Evolutionary conservation across 2,113 vertebrate species (phyloP), one percentile per base, ranked within the genome.

Genomic region (Dissostichus mawsoni): DNA sequence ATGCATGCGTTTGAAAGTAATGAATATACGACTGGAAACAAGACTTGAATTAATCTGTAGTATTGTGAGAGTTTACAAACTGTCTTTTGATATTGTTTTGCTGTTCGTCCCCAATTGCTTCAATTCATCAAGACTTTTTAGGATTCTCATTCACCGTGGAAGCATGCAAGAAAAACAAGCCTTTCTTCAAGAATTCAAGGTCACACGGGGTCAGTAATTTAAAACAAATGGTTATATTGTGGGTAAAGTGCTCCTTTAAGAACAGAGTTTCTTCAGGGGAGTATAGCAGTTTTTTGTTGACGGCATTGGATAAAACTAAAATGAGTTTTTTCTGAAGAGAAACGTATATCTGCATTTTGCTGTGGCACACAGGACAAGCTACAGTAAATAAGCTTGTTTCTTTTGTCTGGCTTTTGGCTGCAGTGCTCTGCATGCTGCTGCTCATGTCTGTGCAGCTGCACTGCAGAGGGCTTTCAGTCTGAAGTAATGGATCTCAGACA

Each of bases 391-490:
- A 12, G 55, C 53, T 9, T 53, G 58, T 25, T 74, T 73, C 61
- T 52, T 71, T 84, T 71, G 79, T 71, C 48, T 70, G 57, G 17
- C 25, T 78, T 25, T 2, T n/a, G 67, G 29, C 85, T 84, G 87
- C 89, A 86, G 78, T 53, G 69, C 23, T 90, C 89, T 91, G 90
- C 20, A 44, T 45, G 75, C 90, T 47, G 41, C 87, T 94, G 85
- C 86, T 94, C 83, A n/a, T 72, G 88, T 89, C 94, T 93, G 86
- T 48, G 72, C 74, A 82, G 74, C 94, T 94, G 94, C 93, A 95
- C 93, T 95, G 94, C 95, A 92, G 94, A 92, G 91, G 74, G 63
- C 80, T 70, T 81, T 70, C 87, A 89, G 92, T 57, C 87, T 33
- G 8, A 51, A 90, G 45, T 20, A 92, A 83, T 72, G 1, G 85